Percentiles rank a stretch among this genome's conserved stretches.
These are phyloP conservation scores for Corythaixoides concolor DNA, from an alignment of 2,113 vertebrate species.

Conservation along the genomic window DNA sequence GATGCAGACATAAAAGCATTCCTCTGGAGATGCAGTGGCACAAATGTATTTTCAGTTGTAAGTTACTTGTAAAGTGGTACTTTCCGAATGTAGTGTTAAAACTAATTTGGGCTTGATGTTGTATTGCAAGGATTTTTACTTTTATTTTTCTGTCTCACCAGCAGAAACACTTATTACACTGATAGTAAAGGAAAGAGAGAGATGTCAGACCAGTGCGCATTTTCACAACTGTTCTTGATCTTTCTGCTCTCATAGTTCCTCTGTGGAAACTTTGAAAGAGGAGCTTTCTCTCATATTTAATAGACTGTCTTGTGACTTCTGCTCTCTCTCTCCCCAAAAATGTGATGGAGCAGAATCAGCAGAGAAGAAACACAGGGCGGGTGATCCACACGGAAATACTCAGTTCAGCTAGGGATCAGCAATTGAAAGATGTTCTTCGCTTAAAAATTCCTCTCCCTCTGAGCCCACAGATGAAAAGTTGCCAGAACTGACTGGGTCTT, in stretches of 20 bases:
- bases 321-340: background rate
- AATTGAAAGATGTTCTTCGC: background rate
- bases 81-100: background rate
- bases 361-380: background rate
- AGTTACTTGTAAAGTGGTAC: background rate
- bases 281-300: background rate
- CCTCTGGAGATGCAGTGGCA: background rate
- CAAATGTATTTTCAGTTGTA: background rate
- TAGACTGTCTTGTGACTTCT: background rate
- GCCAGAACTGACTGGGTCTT: constrained; percentile 17
- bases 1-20: background rate
- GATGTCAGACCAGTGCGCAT: background rate
- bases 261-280: background rate
- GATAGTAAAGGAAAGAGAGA: background rate
- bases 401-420: background rate
- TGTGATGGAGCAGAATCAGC: constrained; percentile 2
- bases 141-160: background rate
- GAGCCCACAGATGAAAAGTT: background rate
- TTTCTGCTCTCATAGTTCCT: background rate
- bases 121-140: background rate
- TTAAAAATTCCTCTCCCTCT: background rate
- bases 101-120: background rate
- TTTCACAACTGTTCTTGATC: background rate
- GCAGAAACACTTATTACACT: background rate
- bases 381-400: constrained; percentile 26